Evolutionary conservation across 2,888 invertebrate genomes (phyloP), one percentile per base, ranked within the genome.

Genomic region (Tipula confusa): DNA sequence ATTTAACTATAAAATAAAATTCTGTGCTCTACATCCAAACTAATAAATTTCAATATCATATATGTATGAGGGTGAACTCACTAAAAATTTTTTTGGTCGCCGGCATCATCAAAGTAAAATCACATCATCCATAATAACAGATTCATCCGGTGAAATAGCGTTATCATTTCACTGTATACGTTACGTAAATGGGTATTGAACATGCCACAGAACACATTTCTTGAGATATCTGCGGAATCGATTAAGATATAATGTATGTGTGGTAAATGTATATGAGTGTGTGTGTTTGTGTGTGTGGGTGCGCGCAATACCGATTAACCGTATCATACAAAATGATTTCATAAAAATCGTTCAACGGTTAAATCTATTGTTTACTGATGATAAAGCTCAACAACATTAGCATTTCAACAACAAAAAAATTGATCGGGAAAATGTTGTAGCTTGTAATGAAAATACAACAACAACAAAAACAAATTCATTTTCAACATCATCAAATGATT

Each of bases 301-400:
- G 24, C 24, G 9, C 9, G 4, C 64, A 64, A 64, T 64, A 24
- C 64, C 64, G 64, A 64, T 64, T 64, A 64, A 64, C 64, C 64
- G 24, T 64, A 64, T 64, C 64, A 64, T n/a, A n/a, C 64, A 64
- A 64, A 64, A 64, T 64, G 64, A 64, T 64, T 64, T 64, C n/a
- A 24, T 64, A 64, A 64, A n/a, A 64, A 64, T 64, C 64, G 64
- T 64, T 64, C 64, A 64, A 64, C 24, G 64, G 64, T 64, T 64
- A 64, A 64, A 64, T 64, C 64, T 64, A 64, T 64, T 64, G 64
- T 64, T 64, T 64, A 64, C 64, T 64, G 64, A 64, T 64, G 64
- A 64, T 64, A 64, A 64, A 18, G 64, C 64, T 64, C 6, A 64
- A 64, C n/a, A n/a, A 33, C 64, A 64, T 64, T 64, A 64, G 64